Evolutionary conservation across 2,797 vertebrate genomes (phyloP).

Genomic region (Pantherophis alleghaniensis): DNA sequence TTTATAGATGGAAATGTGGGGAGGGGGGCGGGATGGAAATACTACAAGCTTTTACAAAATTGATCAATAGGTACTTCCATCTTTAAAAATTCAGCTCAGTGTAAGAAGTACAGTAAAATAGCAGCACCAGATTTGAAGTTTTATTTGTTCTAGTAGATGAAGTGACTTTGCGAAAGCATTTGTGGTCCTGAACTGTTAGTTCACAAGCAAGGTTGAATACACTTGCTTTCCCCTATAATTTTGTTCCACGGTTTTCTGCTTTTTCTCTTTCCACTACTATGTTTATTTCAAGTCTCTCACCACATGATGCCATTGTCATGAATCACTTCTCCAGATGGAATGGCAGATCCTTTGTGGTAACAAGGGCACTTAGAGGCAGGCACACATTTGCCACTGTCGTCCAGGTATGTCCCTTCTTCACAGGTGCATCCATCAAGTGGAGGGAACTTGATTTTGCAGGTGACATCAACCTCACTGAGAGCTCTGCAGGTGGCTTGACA

Average conservation of each 20-base stretch:
- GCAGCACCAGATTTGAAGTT: background rate
- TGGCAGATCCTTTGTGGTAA: conserved; percentile 74
- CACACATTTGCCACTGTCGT: conserved; percentile 81
- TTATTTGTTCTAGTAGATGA: background rate
- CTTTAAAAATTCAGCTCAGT: background rate
- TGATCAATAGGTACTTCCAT: background rate
- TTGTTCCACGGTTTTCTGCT: background rate
- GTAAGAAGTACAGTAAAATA: background rate
- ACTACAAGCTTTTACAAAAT: background rate
- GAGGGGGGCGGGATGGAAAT: background rate
- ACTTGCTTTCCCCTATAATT: background rate
- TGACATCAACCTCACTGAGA: conserved; percentile 72
- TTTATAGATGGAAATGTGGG: background rate
- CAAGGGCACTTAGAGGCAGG: conserved; percentile 78
- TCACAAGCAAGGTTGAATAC: background rate
- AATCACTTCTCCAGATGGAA: conserved; percentile 79
- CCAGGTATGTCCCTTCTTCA: conserved; percentile 75
- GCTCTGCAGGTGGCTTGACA: conserved; percentile 79
- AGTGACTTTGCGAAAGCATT: background rate
- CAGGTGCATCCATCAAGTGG: conserved; percentile 85
- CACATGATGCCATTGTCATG: conserved; percentile 77
- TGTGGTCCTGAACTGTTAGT: background rate
- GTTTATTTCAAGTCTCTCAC: conserved; percentile 66
- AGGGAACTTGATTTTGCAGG: conserved; percentile 75
- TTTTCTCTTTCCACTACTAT: background rate